Evolutionary conservation across 2,113 vertebrate species (phyloP).

Genomic region (Stegostoma tigrinum): DNA sequence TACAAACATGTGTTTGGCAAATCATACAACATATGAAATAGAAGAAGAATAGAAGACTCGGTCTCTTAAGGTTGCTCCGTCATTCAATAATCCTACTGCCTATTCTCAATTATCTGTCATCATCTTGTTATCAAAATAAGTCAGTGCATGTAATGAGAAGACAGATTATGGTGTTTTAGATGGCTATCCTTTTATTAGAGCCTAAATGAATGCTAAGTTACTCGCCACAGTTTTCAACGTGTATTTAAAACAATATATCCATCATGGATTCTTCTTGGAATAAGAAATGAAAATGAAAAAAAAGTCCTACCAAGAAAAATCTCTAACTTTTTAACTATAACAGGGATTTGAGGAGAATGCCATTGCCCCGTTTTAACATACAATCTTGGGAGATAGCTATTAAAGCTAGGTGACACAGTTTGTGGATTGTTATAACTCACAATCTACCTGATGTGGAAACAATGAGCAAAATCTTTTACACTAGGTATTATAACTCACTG

Average conservation of each 20-base stretch:
- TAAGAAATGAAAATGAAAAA: not conserved
- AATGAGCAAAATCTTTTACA: not conserved
- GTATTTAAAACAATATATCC: not conserved
- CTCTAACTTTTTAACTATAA: not conserved
- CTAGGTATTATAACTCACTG: not conserved
- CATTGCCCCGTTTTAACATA: not conserved
- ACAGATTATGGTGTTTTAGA: not conserved
- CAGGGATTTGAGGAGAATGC: not conserved
- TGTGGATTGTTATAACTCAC: not conserved
- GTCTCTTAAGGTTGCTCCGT: too few relatives aligned
- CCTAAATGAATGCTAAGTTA: not conserved
- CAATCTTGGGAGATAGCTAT: not conserved
- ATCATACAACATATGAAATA: not conserved
- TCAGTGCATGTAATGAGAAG: not conserved
- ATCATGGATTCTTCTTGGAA: not conserved
- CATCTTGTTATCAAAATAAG: not conserved
- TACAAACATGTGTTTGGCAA: not conserved
- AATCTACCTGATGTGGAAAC: not conserved
- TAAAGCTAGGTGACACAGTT: not conserved
- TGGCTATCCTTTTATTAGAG: not conserved
- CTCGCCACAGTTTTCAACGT: not conserved
- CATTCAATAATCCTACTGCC: too few relatives aligned
- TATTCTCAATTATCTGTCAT: too few relatives aligned
- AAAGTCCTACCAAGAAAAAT: not conserved
- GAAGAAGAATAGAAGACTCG: too few relatives aligned